Base-by-base conservation (phyloP, 2,113 vertebrate species). In the Leucosticte australis region DNA sequence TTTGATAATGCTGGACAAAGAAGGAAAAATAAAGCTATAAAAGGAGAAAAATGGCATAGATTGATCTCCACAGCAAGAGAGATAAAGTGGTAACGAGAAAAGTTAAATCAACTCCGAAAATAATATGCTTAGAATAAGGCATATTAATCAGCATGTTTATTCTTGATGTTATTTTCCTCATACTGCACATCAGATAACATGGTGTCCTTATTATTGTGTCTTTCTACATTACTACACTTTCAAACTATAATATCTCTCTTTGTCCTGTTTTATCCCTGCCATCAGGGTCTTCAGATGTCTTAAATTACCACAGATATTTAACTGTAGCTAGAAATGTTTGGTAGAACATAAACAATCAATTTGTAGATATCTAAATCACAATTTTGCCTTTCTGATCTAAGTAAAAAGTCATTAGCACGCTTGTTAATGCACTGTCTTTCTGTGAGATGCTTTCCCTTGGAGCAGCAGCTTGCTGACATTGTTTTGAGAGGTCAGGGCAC, bases 1-100 rank as follows among this genome's bases (percentile, higher is more conserved):
- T 97, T 98, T 97, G 97, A 98, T 98, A 98, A 98, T 96, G 95
- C 11, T 92, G 76, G 91, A 52, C 63, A 94, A 90, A 97, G 93
- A 92, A 95, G 90, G 63, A 96, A 95, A 95, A 90, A 97, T 94
- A 83, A 88, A 62, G 41, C 86, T 92, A 35, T 85, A 83, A 75
- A 93, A 74, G 67, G 55, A 91, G 62, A 81, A 96, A 85, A 92
- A 97, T 83, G 35, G 37, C 88, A 68, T 17, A 55, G 68, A 80
- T 81, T 88, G 62, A 92, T 96, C 88, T 97, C 88, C 60, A 86
- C 70, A 77, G 85, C 83, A 83, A 96, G 80, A 70, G 30, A 94
- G 65, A 97, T 95, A 76, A 97, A 97, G 83, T 65, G 71, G 78
- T 89, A 95, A 95, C 37, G 49, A 95, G 83, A 90, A 81, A 92